Base-by-base conservation (phyloP, 2,888 invertebrate genomes). In the Lochmaea capreae region DNA sequence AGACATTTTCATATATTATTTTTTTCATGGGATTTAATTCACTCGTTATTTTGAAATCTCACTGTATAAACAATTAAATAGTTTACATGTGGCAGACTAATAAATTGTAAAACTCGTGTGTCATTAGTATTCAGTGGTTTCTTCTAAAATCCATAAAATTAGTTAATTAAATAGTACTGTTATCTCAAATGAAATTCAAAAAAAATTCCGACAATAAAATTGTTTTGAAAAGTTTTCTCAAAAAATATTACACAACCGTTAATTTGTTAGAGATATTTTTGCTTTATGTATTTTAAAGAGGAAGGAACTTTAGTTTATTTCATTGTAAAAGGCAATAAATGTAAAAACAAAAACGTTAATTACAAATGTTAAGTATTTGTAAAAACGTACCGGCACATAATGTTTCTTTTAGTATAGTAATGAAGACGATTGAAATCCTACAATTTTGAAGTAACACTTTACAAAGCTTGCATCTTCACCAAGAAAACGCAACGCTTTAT, bases 261-360 rank as follows among this genome's bases (percentile, higher is more conserved):
- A 49, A 4, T n/a, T 49, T 49, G 43, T 6, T 49, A 14, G 8
- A 49, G n/a, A 49, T 49, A 49, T 49, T 49, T 49, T 49, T 49
- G 49, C n/a, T 49, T 49, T 14, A 49, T 49, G 49, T n/a, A 49
- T n/a, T 49, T 49, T 49, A n/a, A 49, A 49, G n/a, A 49, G 49
- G 49, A 49, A 49, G n/a, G n/a, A n/a, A 49, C 3, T 14, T 49
- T 49, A 46, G 46, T 46, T 46, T 46, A 46, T 46, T 46, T 12
- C 11, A 14, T 46, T 46, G 12, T 46, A 12, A 46, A 3, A 46
- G 46, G 46, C 14, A 46, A 46, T 46, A 46, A 46, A 46, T 11
- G 10, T 46, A 2, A 11, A 46, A 14, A 46, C 3, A 22, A 22
- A 22, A 22, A 46, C 11, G 46, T 46, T 46, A 46, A 46, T 46